Base-by-base conservation (phyloP, 1,140 invertebrate species). In the Calycopis cecrops region DNA sequence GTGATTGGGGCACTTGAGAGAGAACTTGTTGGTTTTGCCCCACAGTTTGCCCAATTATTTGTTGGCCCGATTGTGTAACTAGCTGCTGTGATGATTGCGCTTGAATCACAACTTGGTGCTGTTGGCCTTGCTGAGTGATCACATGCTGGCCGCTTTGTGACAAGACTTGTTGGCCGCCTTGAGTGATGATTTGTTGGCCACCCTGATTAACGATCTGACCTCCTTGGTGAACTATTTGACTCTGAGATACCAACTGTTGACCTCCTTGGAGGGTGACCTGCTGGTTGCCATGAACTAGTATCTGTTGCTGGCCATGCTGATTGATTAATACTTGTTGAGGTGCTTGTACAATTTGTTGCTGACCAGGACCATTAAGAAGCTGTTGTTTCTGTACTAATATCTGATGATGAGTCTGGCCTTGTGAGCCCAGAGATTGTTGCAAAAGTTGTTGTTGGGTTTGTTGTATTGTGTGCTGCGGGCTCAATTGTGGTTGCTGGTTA, bases 331-430 rank as follows among this genome's bases (percentile, higher is more conserved):
- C 79, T 65, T 86, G 79, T 47, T 86, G 81, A 54, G 81, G 80
- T 4, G 65, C 77, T 69, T 82, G 77, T 0, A 85, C 83, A 61
- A 85, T 76, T 54, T 86, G 87, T 37, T 89, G 88, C 47, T 88
- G 82, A 3, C 78, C 79, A 38, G 74, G 69, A 47, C 69, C 67
- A 54, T 72, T 77, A n/a, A 84, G 55, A 12, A 85, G 56, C 54
- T 86, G 87, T 52, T 89, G 88, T 49, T 88, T 85, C 56, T 88
- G 87, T 2, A 88, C 84, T 18, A 88, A 62, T 63, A 88, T 87
- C 65, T 87, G 87, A 61, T 88, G 86, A 54, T 86, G 84, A 16
- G 65, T 53, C 60, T 87, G 85, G 11, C 77, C 83, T 63, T 88
- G 85, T 8, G 72, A 76, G 9, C 69, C 71, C 44, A 86, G 79